Base-by-base conservation (phyloP, 2,113 vertebrate genomes). In the Psilopogon haemacephalus region DNA sequence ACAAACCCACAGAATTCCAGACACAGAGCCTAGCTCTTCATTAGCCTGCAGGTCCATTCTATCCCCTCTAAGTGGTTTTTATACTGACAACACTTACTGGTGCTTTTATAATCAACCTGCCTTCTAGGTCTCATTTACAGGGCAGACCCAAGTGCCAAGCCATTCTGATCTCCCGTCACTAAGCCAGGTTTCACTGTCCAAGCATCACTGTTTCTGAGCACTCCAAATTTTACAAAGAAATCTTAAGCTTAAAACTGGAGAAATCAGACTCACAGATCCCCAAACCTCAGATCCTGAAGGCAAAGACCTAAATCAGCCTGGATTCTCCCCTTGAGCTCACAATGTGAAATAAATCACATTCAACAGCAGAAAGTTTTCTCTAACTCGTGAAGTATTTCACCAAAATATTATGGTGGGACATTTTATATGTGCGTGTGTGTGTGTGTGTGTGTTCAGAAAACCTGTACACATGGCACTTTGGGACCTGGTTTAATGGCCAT, bases 361-460 rank as follows among this genome's bases (percentile, higher is more conserved):
- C 56, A 52, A 84, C 67, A 86, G 42, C 42, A 90, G 56, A 33
- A 6, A 3, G 21, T 42, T 84, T 84, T 63, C 55, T 80, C 56
- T 59, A 67, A 23, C 48, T 72, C 38, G 26, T 71, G 74, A 84
- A 89, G 35, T 46, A 89, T 48, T 88, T 70, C 70, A 89, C 38
- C 17, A 52, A 38, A 6, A 3, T 19, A 21, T 9, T 52, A n/a
- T 1, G 3, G n/a, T 30, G 48, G 42, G 23, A 78, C 1, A 0
- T 52, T 60, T 21, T n/a, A n/a, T n/a, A n/a, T n/a, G n/a, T n/a
- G n/a, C n/a, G n/a, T n/a, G n/a, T n/a, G n/a, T n/a, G n/a, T n/a
- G n/a, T n/a, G n/a, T n/a, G n/a, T n/a, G n/a, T n/a, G n/a, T 50
- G 48, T 50, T 26, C 23, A 50, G 24, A 13, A 50, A 26, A 12